Percentiles rank a stretch among this genome's conserved stretches.
These are phyloP conservation scores for Leuciscus idus DNA, from an alignment of 2,113 vertebrate species.

Conservation along the genomic window DNA sequence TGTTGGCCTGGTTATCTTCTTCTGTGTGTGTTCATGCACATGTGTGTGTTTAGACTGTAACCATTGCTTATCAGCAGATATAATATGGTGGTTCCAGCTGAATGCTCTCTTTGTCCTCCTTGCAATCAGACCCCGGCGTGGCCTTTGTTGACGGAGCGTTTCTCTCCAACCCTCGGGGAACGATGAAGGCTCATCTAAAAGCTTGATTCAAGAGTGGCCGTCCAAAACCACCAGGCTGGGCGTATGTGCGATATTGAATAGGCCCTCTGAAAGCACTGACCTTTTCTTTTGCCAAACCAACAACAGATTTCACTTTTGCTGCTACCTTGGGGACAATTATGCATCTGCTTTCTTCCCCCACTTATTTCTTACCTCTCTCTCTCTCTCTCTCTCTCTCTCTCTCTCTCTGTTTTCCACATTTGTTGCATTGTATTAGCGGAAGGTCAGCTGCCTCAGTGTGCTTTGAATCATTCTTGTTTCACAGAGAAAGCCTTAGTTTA, in stretches of 20 bases:
- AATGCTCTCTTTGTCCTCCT: conserved; percentile 34
- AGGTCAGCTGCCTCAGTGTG: conserved; percentile 3
- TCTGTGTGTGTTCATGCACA: background rate
- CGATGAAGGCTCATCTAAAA: conserved; percentile 37
- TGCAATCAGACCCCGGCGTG: conserved; percentile 29
- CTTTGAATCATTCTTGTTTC: conserved; percentile 18
- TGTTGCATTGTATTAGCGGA: conserved; percentile 15
- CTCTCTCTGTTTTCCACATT: background rate
- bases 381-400: background rate
- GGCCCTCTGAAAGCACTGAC: conserved; percentile 46
- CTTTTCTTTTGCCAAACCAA: conserved; percentile 46
- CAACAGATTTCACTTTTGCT: conserved; percentile 38
- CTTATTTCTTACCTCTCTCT: background rate
- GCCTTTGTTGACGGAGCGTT: conserved; percentile 41
- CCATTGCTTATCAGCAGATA: conserved; percentile 43
- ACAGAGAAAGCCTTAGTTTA: background rate
- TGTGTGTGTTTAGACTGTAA: conserved; percentile 25
- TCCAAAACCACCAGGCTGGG: conserved; percentile 27
- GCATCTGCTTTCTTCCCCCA: background rate
- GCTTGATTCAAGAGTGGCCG: conserved; percentile 27
- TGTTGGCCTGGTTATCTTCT: conserved; percentile 15
- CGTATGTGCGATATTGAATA: conserved; percentile 8
- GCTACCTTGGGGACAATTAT: conserved; percentile 54
- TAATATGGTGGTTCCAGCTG: conserved; percentile 30
- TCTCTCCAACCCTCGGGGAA: conserved; percentile 30